Base-by-base conservation (phyloP, 2,797 vertebrate species). In the Limnodromus scolopaceus region DNA sequence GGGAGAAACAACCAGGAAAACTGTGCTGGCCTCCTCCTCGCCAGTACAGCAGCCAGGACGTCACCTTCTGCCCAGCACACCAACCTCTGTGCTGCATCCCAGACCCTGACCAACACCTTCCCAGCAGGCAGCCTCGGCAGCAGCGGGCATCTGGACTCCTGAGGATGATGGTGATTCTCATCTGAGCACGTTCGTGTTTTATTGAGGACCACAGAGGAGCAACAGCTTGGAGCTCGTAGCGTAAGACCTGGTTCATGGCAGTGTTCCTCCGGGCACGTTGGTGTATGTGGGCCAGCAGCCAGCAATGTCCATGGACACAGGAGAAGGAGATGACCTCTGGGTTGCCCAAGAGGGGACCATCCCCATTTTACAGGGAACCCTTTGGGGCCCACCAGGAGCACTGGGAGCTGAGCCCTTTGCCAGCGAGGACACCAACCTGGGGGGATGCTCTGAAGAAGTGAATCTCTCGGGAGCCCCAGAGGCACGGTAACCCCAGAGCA, bases 211-310 rank as follows among this genome's bases (percentile, higher is more conserved):
- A 1, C 0, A 3, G 36, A 76, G 85, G 69, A 76, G 38, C 30
- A 22, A 25, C 5, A 18, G 23, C 14, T 63, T 69, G 36, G 64
- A 63, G 36, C 28, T 46, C 22, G 39, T 7, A 13, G 46, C 0
- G 0, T 16, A 39, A 89, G 27, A 28, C 13, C 27, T 15, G 34
- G 19, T 2, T 76, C 19, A 2, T 0, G 0, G 48, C 70, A 79
- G n/a, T 61, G 51, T 16, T 46, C 45, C 45, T 58, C 65, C 0
- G 0, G 79, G 32, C 11, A 3, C 0, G 0, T 9, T 4, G 27
- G 34, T 58, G 34, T 6, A 18, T 0, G 0, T 6, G 27, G 25
- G 46, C 28, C 76, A 78, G 69, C 55, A 77, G 48, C 34, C 60
- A 53, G 63, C 32, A 28, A 7, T 2, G 25, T 38, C 49, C 8